Conservation (phyloP, 2,113 vertebrate genomes). For the Epinephelus moara region DNA sequence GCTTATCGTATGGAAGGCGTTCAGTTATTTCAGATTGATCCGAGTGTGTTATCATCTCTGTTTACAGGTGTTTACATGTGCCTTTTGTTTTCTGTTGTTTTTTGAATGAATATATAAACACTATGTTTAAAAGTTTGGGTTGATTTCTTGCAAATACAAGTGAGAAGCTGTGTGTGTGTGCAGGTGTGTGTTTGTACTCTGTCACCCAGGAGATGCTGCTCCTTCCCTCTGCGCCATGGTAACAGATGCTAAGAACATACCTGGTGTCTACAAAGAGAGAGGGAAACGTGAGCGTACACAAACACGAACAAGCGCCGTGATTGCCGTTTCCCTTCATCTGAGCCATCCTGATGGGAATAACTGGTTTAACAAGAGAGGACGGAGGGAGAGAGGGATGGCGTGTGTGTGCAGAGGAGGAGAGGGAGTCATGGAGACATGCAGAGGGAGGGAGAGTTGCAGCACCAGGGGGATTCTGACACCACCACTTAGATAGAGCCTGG, state of each 20-base stretch:
- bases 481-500: constrained; percentile 60
- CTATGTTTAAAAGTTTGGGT: constrained; percentile 32
- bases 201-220: constrained; percentile 2
- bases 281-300: not conserved
- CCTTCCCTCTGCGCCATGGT: constrained; percentile 10
- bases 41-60: constrained; percentile 19
- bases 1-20: not conserved
- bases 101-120: constrained; percentile 34
- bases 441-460: constrained; percentile 10
- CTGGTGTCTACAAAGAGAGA: constrained; percentile 14
- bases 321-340: constrained; percentile 25
- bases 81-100: constrained; percentile 42
- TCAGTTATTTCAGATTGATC: not conserved
- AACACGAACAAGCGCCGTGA: constrained; percentile 38
- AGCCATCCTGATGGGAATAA: constrained; percentile 53
- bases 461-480: constrained; percentile 57
- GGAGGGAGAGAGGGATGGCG: not conserved
- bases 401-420: constrained; percentile 21
- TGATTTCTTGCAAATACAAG: not conserved
- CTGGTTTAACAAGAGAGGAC: constrained; percentile 33
- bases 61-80: constrained; percentile 60
- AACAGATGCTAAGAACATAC: constrained; percentile 62
- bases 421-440: not conserved
- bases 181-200: constrained; percentile 25
- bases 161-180: constrained; percentile 3